Percentiles rank a stretch among this genome's conserved stretches.
Evolutionary conservation across 2,888 invertebrate genomes (phyloP).

Genomic region (Dichetophora obliterata): DNA sequence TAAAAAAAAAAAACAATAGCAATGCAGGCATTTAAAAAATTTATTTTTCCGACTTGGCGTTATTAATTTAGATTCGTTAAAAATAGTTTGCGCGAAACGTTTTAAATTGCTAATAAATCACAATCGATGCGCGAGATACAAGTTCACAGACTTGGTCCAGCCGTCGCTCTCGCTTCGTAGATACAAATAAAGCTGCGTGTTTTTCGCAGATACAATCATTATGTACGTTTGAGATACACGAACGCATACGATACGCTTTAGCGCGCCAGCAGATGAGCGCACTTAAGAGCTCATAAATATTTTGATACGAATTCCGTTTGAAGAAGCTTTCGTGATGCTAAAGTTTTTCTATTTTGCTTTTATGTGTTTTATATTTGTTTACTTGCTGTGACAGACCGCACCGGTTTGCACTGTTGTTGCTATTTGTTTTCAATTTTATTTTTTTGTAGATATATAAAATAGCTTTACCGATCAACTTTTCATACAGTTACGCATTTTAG

Average conservation of each 20-base stretch:
- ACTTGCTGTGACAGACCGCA: slow-evolving; percentile 7
- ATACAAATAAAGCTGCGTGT: not conserved
- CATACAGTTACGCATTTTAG: not conserved
- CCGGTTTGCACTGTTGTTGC: slow-evolving; percentile 14
- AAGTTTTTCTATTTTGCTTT: not conserved
- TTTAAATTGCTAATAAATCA: slow-evolving; percentile 12
- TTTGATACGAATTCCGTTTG: slow-evolving; percentile 9
- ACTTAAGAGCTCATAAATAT: not conserved
- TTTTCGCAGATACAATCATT: not conserved
- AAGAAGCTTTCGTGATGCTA: not conserved
- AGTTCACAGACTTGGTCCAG: slow-evolving; percentile 1
- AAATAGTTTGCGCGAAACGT: not conserved
- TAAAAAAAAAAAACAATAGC: not conserved
- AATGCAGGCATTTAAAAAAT: not conserved
- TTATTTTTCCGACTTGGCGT: not conserved
- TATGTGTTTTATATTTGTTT: not conserved
- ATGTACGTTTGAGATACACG: not conserved
- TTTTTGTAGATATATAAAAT: not conserved
- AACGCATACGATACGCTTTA: not conserved
- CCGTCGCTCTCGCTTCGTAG: not conserved
- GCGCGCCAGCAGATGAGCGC: not conserved
- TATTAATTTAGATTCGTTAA: not conserved
- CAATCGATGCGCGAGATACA: slow-evolving; percentile 17
- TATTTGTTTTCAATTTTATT: not conserved
- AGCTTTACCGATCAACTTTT: too few relatives aligned